phyloP scores from a whole-genome alignment of 2,888 invertebrate genomes.

The Erebia ligea region DNA sequence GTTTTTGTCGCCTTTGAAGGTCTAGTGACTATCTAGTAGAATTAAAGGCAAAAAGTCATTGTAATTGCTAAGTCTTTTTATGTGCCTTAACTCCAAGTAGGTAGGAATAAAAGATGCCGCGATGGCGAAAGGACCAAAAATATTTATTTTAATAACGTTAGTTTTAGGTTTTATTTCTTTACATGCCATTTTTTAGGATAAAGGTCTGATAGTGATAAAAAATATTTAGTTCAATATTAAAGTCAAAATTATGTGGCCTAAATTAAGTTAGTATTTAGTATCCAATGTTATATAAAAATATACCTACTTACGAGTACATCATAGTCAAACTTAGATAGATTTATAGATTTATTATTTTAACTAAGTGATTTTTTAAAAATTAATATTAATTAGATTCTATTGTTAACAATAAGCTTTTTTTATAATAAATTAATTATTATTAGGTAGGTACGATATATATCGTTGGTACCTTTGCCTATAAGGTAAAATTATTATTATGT shows the following conservation, averaged over 20 bases:
- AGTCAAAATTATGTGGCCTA: neutral
- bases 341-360: conserved; percentile 26
- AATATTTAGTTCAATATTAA: neutral
- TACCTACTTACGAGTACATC: conserved; percentile 27
- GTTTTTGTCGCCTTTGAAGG: conserved; percentile 30
- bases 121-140: conserved; percentile 15
- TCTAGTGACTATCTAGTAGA: conserved; percentile 24
- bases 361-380: conserved; percentile 3
- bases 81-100: conserved; percentile 19
- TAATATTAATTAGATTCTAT: neutral
- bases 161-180: neutral
- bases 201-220: conserved; percentile 17
- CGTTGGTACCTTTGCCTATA: too few species aligned
- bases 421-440: neutral
- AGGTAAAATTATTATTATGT: neutral
- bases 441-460: neutral
- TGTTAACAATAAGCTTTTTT: conserved; percentile 14
- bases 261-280: neutral
- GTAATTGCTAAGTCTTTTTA: conserved; percentile 25
- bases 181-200: conserved; percentile 20
- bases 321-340: conserved; percentile 34
- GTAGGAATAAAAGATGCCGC: conserved; percentile 1
- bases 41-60: conserved; percentile 29
- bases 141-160: neutral
- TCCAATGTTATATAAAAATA: conserved; percentile 3